These are phyloP conservation scores for Pipa parva DNA, from an alignment of 2,113 vertebrate species.

Conservation along the genomic window DNA sequence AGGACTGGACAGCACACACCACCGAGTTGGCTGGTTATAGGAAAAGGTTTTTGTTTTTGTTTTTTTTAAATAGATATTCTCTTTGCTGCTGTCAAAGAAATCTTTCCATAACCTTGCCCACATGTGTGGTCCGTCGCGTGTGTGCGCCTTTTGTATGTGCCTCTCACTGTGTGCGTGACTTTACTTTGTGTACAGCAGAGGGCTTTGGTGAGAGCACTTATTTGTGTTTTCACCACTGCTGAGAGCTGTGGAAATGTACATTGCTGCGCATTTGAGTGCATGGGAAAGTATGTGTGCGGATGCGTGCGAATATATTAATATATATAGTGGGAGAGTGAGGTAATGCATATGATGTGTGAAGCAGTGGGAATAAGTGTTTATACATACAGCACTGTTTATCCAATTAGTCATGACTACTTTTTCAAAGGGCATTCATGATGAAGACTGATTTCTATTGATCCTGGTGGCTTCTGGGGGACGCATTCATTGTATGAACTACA, in stretches of 20 bases:
- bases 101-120: background rate
- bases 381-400: background rate
- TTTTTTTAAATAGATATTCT: constrained; percentile 1
- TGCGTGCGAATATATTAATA: background rate
- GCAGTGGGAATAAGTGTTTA: background rate
- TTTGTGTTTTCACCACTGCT: background rate
- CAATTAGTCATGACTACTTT: background rate
- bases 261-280: background rate
- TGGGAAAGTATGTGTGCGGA: background rate
- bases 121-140: background rate
- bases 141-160: background rate
- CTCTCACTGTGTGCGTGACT: background rate
- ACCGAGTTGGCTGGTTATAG: background rate
- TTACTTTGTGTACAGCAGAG: background rate
- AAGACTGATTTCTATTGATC: too few relatives aligned
- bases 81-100: constrained; percentile 20
- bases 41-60: background rate
- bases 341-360: too few relatives aligned
- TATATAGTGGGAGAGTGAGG: background rate
- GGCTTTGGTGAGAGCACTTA: background rate
- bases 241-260: background rate
- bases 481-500: background rate
- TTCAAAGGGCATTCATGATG: too few relatives aligned
- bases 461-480: background rate
- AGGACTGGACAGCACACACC: constrained; percentile 12